Evolutionary conservation across 2,888 invertebrate species (phyloP), one percentile per base, ranked within the genome.

Genomic region (Coenonympha arcania): DNA sequence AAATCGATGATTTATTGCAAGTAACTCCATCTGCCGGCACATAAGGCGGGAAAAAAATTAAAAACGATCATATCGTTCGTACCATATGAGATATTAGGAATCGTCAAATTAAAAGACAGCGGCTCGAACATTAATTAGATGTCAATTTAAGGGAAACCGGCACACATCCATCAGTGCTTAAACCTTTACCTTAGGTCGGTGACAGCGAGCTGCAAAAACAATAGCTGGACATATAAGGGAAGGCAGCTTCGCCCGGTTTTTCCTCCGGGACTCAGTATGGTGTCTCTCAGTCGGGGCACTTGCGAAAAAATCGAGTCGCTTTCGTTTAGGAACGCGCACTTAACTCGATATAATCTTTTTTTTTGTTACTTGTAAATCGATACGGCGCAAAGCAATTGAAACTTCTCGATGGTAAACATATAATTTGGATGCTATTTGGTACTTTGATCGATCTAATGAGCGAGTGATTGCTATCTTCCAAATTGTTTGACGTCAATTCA

Each of bases 141-240:
- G 52, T 44, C 47, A 54, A 55, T 58, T 62, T 61, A 53, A 58
- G 52, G 52, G 36, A 57, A 63, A 66, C 65, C 62, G 60, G 65
- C 60, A 58, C 60, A 61, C 60, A 58, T 60, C 54, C 55, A 60
- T 55, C 61, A 55, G 59, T 42, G 45, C 57, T n/a, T n/a, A n/a
- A n/a, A n/a, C n/a, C 57, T 57, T 57, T 59, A 59, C 54, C 52
- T 61, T 56, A 50, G 55, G 55, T 59, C 56, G 60, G 56, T 60
- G 59, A 60, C 54, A 56, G 59, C 39, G 45, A 36, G 42, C 13
- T 54, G 66, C 64, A 78, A 75, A 79, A 78, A 80, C 79, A 79
- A 79, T 73, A 72, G 72, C 49, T 62, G 65, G 65, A 58, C 54
- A n/a, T 59, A 54, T 59, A 58, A 26, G 60, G 60, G 9, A 30